Conservation (phyloP, 2,888 invertebrate genomes). For the Hyppa rectilinea region DNA sequence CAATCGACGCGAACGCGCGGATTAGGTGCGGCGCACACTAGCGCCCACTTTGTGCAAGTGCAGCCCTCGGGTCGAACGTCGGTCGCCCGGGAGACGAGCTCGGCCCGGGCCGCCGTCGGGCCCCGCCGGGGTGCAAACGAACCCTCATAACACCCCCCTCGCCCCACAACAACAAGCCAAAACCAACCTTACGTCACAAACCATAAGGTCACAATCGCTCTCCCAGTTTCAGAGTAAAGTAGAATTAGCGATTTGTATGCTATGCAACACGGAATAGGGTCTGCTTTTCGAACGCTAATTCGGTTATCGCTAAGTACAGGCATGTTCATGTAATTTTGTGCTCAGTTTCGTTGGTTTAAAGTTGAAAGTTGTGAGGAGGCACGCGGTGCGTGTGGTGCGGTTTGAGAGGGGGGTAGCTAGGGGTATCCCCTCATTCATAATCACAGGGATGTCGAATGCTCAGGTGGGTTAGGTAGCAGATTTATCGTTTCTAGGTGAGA, state of each 20-base stretch:
- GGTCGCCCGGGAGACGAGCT: slow-evolving; percentile 87
- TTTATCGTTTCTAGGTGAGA: slow-evolving; percentile 86
- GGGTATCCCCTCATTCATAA: slow-evolving; percentile 85
- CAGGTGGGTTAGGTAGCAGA: slow-evolving; percentile 89
- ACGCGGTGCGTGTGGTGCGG: slow-evolving; percentile 61
- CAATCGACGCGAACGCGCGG: slow-evolving; percentile 69
- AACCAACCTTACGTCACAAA: slow-evolving; percentile 61
- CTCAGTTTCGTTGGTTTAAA: slow-evolving; percentile 63
- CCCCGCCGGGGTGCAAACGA: slow-evolving; percentile 78
- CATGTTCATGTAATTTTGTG: slow-evolving; percentile 60
- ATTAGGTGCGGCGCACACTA: slow-evolving; percentile 76
- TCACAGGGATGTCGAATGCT: slow-evolving; percentile 87
- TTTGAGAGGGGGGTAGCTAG: slow-evolving; percentile 67
- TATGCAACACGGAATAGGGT: slow-evolving; percentile 86
- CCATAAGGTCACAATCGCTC: slow-evolving; percentile 56
- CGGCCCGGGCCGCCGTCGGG: slow-evolving; percentile 80
- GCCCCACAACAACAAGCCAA: slow-evolving; percentile 53
- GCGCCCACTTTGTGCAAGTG: slow-evolving; percentile 81
- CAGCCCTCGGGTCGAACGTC: slow-evolving; percentile 74
- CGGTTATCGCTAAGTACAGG: slow-evolving; percentile 79
- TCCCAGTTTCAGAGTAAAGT: slow-evolving; percentile 58
- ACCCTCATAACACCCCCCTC: slow-evolving; percentile 73
- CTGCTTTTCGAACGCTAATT: slow-evolving; percentile 87
- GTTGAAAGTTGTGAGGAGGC: slow-evolving; percentile 61
- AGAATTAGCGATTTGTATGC: slow-evolving; percentile 86